Conservation (phyloP, 2,888 invertebrate genomes). For the Amphipoea lucens region DNA sequence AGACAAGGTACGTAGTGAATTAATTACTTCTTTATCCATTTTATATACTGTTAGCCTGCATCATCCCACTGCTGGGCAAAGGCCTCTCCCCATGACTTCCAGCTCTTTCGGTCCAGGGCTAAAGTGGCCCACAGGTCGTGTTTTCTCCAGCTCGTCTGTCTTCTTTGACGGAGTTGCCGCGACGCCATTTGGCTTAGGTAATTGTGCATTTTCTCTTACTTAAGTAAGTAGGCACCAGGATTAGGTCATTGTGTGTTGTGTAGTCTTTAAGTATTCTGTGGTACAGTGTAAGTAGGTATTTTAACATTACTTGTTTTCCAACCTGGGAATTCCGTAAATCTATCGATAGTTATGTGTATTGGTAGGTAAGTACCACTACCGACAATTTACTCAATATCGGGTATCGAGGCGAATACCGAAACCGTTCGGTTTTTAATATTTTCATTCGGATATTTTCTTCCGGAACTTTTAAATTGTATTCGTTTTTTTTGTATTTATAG, state of each 20-base stretch:
- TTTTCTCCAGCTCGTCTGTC: too few species aligned
- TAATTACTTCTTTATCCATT: not conserved
- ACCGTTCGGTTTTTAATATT: conserved; percentile 43
- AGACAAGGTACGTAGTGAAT: not conserved
- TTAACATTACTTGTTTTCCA: not conserved
- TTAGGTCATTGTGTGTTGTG: not conserved
- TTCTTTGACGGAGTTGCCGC: too few species aligned
- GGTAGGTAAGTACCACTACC: not conserved
- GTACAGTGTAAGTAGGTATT: not conserved
- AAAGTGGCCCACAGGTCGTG: too few species aligned
- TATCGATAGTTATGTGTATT: not conserved
- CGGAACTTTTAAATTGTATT: conserved; percentile 49
- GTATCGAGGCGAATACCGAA: conserved; percentile 12
- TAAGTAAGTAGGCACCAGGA: not conserved
- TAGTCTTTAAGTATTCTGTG: too few species aligned
- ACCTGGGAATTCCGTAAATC: not conserved
- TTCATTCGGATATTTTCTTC: conserved; percentile 50
- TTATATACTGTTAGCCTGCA: not conserved
- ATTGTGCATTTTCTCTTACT: not conserved
- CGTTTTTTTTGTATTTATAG: conserved; percentile 34
- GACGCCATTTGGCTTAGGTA: not conserved
- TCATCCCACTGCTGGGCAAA: not conserved
- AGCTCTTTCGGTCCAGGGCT: not conserved
- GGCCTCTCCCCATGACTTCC: not conserved
- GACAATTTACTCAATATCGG: conserved; percentile 44